These are phyloP conservation scores for Rhagologus leucostigma DNA, from an alignment of 2,113 vertebrate species.

Conservation along the genomic window DNA sequence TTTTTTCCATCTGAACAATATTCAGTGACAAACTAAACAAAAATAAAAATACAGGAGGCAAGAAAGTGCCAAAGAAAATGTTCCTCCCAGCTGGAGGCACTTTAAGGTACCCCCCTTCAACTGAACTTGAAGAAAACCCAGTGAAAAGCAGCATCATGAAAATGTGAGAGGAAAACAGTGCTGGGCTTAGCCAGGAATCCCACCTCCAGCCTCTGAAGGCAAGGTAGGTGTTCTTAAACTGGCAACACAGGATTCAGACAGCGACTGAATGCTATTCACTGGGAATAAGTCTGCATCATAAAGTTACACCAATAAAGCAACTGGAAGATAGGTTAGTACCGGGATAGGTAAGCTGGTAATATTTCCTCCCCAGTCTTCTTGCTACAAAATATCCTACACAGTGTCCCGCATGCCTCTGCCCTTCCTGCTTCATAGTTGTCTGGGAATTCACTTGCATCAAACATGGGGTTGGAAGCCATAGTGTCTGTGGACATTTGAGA, in stretches of 20 bases:
- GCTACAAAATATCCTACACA: slow-evolving; percentile 97
- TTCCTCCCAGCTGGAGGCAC: not conserved
- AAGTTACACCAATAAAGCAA: slow-evolving; percentile 40
- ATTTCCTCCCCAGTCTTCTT: slow-evolving; percentile 98
- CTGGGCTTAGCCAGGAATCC: not conserved
- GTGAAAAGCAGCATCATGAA: not conserved
- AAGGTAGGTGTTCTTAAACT: not conserved
- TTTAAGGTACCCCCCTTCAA: not conserved
- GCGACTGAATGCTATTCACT: not conserved
- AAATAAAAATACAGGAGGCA: not conserved
- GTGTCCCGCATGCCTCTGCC: slow-evolving; percentile 93
- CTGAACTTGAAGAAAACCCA: not conserved
- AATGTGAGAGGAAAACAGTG: not conserved
- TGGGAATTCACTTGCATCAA: slow-evolving; percentile 90
- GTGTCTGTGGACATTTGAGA: slow-evolving; percentile 95
- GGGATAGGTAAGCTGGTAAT: slow-evolving; percentile 94
- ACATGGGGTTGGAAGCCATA: slow-evolving; percentile 89
- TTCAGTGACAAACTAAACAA: not conserved
- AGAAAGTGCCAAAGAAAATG: not conserved
- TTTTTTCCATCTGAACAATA: not conserved
- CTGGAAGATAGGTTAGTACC: slow-evolving; percentile 78
- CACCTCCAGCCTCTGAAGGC: not conserved
- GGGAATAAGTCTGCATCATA: not conserved
- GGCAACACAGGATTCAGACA: not conserved
- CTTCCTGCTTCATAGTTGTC: slow-evolving; percentile 95